Evolutionary conservation across 2,888 invertebrate genomes (phyloP), one percentile per base, ranked within the genome.

Genomic region (Argyresthia goedartella): DNA sequence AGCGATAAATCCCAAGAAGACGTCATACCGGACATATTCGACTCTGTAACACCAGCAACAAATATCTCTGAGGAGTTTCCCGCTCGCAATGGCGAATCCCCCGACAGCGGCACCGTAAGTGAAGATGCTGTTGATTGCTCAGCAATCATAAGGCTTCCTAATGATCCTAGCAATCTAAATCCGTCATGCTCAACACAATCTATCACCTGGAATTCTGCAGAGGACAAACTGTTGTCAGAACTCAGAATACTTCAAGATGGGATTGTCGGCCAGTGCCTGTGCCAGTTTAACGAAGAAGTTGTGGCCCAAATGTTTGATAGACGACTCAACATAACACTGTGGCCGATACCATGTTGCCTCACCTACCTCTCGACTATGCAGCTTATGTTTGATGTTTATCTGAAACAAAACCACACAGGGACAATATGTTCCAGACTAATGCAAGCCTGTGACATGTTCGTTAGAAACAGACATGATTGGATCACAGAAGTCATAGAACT

Each of bases 341-440:
- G 85, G 87, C 82, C 87, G 0, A 56, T 86, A 34, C 84, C 81
- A 54, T 77, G 76, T 63, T 78, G 93, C 6, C 73, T 96, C 44
- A 91, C 94, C 63, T 95, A 95, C 68, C 85, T 96, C 56, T 95
- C 95, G 55, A 94, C 93, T 59, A 88, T 95, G 64, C 95, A 96
- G 66, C 81, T 95, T 11, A 85, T 95, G 58, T 95, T 95, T 67
- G 95, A 95, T 71, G 90, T 95, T 50, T 95, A 95, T 67, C 86
- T 95, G 51, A 94, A 94, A 70, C 95, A 96, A 72, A 95, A 94
- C 63, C 89, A 91, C 50, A 91, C 92, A 57, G 95, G 95, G 11
- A 90, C 91, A 39, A 94, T 95, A 73, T 96, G 96, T 76, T 91
- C 93, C 43, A 89, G 92, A 61, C 90, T 96, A 49, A 92, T 92